Conservation (phyloP, 2,113 vertebrate genomes). For the Arizona elegans region DNA sequence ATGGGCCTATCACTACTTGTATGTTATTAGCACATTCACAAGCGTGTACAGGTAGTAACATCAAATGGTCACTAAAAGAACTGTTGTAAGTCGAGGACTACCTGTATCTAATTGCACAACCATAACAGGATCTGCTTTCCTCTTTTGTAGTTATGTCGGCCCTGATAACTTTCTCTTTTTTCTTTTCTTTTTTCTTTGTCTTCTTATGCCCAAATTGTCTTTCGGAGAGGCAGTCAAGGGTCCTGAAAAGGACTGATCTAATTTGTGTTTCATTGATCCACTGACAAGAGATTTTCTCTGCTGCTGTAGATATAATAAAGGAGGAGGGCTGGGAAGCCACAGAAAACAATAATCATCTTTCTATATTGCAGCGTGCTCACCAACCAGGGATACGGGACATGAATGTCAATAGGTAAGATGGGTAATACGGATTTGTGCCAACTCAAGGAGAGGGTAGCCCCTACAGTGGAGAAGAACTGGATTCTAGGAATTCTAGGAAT, state of each 20-base stretch:
- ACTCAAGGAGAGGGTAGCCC: not conserved
- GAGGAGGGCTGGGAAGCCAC: not conserved
- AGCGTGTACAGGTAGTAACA: no score
- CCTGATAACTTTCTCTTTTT: not conserved
- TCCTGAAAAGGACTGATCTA: not conserved
- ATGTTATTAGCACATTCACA: no score
- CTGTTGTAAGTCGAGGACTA: no score
- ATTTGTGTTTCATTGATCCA: not conserved
- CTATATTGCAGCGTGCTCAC: not conserved
- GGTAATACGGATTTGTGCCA: not conserved
- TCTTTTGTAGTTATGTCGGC: not conserved
- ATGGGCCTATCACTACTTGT: not conserved
- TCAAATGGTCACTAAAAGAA: no score
- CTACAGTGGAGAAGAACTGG: not conserved
- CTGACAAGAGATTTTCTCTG: not conserved
- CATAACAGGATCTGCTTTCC: not conserved
- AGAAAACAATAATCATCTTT: not conserved
- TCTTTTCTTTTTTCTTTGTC: no score
- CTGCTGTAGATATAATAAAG: not conserved
- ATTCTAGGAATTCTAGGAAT: not conserved
- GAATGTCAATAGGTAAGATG: not conserved
- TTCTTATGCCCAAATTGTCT: not conserved
- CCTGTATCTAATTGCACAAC: not conserved
- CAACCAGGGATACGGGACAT: not conserved
- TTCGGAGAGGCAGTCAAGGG: not conserved